phyloP scores from a whole-genome alignment of 2,113 vertebrate species.

The Chaetodon trifascialis region DNA sequence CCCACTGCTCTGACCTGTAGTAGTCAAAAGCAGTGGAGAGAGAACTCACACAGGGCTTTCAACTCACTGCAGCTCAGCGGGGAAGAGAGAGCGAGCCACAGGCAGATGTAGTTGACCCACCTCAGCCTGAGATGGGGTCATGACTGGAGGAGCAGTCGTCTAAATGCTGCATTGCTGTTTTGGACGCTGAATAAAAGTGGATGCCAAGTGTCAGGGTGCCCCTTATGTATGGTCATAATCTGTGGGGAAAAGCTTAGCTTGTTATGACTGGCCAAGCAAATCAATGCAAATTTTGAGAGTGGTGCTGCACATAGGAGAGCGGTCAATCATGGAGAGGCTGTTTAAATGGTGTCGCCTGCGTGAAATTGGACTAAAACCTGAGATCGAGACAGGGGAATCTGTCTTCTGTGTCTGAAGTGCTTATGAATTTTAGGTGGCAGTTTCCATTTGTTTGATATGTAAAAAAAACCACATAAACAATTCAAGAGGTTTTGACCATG shows the following conservation, averaged over 20 bases:
- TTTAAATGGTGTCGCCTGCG: neutral
- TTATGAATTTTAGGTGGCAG: neutral
- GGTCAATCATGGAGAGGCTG: conserved; percentile 4
- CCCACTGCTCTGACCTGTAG: conserved; percentile 10
- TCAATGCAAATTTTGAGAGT: conserved; percentile 1
- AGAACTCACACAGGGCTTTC: neutral
- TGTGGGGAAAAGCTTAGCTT: neutral
- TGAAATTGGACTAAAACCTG: conserved; percentile 30
- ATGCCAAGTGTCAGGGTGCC: conserved; percentile 2
- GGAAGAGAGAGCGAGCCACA: neutral
- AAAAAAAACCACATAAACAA: too few species aligned
- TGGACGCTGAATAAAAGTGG: neutral
- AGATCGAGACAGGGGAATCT: conserved; percentile 6
- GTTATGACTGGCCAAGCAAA: conserved; percentile 11
- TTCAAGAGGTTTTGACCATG: neutral
- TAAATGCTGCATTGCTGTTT: conserved; percentile 8
- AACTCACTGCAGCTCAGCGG: neutral
- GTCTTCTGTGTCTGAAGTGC: neutral
- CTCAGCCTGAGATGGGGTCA: conserved; percentile 9
- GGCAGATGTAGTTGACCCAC: neutral
- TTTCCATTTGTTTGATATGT: neutral
- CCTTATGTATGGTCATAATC: neutral
- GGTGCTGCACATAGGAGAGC: neutral
- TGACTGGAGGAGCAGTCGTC: neutral
- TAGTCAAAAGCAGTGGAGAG: neutral